These are phyloP conservation scores for Trissoscelio sp. DNA, from an alignment of 2,888 invertebrate species.

Conservation along the genomic window DNA sequence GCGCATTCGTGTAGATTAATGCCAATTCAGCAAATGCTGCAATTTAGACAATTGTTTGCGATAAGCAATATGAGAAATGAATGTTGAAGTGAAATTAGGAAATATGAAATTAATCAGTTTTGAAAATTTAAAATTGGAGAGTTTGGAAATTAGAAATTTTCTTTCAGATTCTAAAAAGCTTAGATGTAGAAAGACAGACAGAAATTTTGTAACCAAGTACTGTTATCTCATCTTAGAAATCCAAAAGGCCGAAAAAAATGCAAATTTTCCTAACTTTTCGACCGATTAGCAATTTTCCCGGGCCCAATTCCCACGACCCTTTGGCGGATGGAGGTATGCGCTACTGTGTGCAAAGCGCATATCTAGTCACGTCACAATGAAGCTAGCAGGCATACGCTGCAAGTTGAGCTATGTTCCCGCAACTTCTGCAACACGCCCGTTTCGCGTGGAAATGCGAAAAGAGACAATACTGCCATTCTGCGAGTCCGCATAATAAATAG, in stretches of 20 bases:
- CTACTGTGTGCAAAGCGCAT: constrained; percentile 36
- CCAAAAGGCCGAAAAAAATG: neutral
- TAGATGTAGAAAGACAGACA: no score
- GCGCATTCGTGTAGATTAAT: constrained; percentile 16
- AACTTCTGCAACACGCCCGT: constrained; percentile 35
- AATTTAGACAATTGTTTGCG: constrained; percentile 10
- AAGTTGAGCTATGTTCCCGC: constrained; percentile 20
- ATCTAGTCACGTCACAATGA: constrained; percentile 54
- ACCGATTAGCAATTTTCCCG: constrained; percentile 23
- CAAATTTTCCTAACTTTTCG: neutral
- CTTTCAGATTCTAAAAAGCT: no score
- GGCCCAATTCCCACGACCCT: constrained; percentile 45
- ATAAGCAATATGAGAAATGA: neutral
- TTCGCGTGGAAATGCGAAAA: constrained; percentile 30
- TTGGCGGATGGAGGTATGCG: constrained; percentile 5
- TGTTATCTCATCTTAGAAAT: no score
- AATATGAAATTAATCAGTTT: no score
- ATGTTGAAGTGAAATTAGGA: no score
- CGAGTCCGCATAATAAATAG: constrained; percentile 34
- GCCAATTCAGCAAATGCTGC: neutral
- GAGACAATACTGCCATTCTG: constrained; percentile 37
- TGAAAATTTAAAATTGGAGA: no score
- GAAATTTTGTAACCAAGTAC: no score
- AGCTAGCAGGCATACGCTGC: constrained; percentile 34
- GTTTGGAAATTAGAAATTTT: no score